Evolutionary conservation across 1,140 invertebrate species (phyloP).

Genomic region (Mizuhopecten yessoensis): DNA sequence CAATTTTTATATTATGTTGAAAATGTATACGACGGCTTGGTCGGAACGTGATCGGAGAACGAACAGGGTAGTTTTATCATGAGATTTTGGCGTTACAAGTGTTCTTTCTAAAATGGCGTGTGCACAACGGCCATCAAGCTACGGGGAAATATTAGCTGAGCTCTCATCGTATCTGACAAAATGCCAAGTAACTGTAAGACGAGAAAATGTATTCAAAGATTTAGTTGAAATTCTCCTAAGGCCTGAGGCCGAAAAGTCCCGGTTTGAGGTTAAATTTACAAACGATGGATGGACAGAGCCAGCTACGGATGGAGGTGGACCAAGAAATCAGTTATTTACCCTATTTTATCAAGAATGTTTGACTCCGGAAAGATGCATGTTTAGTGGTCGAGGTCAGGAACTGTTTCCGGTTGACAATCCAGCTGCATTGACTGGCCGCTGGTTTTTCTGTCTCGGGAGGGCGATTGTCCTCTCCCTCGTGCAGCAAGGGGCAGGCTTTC

Average conservation of each 20-base stretch:
- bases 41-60: not conserved
- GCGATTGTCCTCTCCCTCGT: not conserved
- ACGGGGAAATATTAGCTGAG: not conserved
- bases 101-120: not conserved
- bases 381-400: not conserved
- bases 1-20: not conserved
- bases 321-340: not conserved
- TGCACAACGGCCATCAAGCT: not conserved
- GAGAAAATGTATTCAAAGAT: not conserved
- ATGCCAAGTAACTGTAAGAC: not conserved
- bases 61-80: no score
- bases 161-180: not conserved
- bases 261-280: not conserved
- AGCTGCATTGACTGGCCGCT: not conserved
- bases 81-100: not conserved
- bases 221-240: not conserved
- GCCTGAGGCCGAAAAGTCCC: not conserved
- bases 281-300: not conserved
- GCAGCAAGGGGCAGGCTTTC: not conserved
- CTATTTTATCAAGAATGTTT: not conserved
- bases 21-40: not conserved
- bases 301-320: not conserved
- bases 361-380: not conserved
- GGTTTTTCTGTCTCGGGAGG: not conserved
- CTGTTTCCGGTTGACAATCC: not conserved